Percentiles rank a stretch among this genome's conserved stretches.
Conservation (phyloP, 92 coral and sea anemone species). For the Montipora capitata region DNA sequence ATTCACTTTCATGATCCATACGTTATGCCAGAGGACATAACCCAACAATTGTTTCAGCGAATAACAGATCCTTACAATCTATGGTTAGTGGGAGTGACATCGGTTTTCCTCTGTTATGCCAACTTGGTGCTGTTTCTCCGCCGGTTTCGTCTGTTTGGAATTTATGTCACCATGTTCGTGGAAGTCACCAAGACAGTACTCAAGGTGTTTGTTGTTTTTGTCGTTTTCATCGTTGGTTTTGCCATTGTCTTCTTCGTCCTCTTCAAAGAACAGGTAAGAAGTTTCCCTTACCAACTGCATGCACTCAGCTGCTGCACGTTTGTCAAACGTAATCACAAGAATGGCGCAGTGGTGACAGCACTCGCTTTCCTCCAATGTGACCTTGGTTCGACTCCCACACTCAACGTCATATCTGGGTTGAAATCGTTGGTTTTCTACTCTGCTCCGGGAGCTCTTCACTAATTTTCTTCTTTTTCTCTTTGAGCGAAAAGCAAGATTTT, state of each 20-base stretch:
- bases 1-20: slow-evolving; percentile 75
- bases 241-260: slow-evolving; percentile 86
- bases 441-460: too few relatives aligned
- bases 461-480: too few relatives aligned
- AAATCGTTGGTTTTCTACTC: too few relatives aligned
- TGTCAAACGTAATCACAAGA: background rate
- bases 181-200: slow-evolving; percentile 82
- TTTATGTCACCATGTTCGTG: slow-evolving; percentile 87
- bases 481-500: too few relatives aligned
- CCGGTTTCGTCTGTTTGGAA: slow-evolving; percentile 80
- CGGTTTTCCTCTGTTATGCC: slow-evolving; percentile 79
- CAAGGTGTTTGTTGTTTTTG: slow-evolving; percentile 70
- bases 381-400: too few relatives aligned
- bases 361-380: too few relatives aligned
- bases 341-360: too few relatives aligned
- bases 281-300: background rate
- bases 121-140: slow-evolving; percentile 80
- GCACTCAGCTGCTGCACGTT: background rate
- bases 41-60: slow-evolving; percentile 10
- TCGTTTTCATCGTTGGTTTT: slow-evolving; percentile 78
- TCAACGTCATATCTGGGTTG: too few relatives aligned
- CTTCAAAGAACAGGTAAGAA: slow-evolving; percentile 86
- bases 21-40: slow-evolving; percentile 27
- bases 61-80: slow-evolving; percentile 61
- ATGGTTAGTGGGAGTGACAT: slow-evolving; percentile 70